These are phyloP conservation scores for Heteropelma amictum DNA, from an alignment of 2,888 invertebrate species.

Conservation along the genomic window DNA sequence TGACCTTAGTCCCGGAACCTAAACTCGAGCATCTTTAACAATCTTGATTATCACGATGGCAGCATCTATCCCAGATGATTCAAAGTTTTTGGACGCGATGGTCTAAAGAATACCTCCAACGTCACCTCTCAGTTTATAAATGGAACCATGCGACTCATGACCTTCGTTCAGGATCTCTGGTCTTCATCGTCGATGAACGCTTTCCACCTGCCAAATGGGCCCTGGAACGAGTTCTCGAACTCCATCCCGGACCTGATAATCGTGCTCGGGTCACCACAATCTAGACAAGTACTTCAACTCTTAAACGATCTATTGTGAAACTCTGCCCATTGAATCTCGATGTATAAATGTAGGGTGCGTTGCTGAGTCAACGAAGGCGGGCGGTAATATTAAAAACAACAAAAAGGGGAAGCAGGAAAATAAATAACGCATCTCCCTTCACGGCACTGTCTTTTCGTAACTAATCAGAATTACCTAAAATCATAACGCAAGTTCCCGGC, in stretches of 20 bases:
- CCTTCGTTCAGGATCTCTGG: background rate
- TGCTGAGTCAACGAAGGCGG: no score
- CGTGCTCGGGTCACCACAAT: background rate
- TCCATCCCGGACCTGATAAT: background rate
- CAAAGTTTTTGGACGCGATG: background rate
- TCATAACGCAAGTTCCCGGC: no score
- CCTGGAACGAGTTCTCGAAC: background rate
- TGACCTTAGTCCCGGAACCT: background rate
- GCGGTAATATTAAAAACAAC: no score
- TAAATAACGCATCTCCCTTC: no score
- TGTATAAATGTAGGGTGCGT: no score
- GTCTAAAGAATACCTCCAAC: background rate
- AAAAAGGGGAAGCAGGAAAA: no score
- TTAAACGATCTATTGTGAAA: background rate
- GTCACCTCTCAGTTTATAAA: background rate
- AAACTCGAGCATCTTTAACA: background rate
- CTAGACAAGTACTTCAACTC: background rate
- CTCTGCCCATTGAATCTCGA: no score
- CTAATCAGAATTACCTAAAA: no score
- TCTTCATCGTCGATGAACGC: background rate
- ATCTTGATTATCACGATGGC: background rate
- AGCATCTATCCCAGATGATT: background rate
- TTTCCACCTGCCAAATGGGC: background rate
- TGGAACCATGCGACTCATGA: background rate
- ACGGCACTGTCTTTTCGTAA: no score